Evolutionary conservation across 2,113 vertebrate genomes (phyloP), one percentile per base, ranked within the genome.

Genomic region (Indicator indicator): DNA sequence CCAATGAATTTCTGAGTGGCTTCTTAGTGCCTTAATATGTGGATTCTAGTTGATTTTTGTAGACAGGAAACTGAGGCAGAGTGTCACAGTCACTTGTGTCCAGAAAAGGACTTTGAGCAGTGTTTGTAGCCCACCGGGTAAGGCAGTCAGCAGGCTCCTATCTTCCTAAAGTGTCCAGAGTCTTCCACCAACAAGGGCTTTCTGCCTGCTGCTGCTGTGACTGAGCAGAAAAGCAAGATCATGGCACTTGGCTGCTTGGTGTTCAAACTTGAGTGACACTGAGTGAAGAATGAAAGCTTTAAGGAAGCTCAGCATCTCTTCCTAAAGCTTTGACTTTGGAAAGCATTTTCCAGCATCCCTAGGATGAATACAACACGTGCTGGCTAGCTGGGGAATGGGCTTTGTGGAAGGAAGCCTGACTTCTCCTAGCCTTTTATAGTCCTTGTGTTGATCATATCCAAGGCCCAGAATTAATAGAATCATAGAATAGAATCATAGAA

Each of bases 281-380:
- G 54, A 78, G 46, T 17, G 24, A 65, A 40, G 79, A 91, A 74
- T 2, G 5, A 68, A 83, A 80, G 9, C 2, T 82, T 64, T 60
- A 13, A 68, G 80, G 46, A n/a, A 68, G 7, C 18, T 80, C 32
- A 1, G 50, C 26, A 19, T 54, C n/a, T 89, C 46, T 54, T 89
- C 69, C 20, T 65, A 24, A 50, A 48, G 24, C 7, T 75, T 42
- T 19, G 52, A 32, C 11, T 33, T 18, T 28, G 46, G 28, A 40
- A 60, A 82, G 5, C 2, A 1, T 74, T 72, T 68, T 55, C 63
- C 48, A 54, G 0, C 14, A 26, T 2, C 24, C 28, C 7, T 18
- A 16, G 24, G 21, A 55, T 2, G 36, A 73, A 5, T 12, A 7
- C 2, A 17, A 32, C 32, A 11, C 0, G 0, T 0, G 3, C 11